A percentile compares a stretch with the other conserved stretches of the same genome.
Conservation (phyloP, 1,140 invertebrate genomes). For the Geopemphigus sp. region DNA sequence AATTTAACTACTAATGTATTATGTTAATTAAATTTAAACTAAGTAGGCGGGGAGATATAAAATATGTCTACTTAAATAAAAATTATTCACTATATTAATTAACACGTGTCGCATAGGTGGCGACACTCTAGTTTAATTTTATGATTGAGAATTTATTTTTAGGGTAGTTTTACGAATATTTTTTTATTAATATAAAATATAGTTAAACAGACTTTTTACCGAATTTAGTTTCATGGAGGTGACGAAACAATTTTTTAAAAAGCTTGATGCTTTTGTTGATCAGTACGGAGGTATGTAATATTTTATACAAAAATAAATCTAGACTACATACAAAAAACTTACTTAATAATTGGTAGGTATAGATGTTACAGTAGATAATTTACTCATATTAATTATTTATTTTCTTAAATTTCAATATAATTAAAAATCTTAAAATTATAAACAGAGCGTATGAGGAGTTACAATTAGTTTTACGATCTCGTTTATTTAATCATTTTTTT, state of each 20-base stretch:
- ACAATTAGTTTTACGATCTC: too few relatives aligned
- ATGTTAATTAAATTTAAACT: conserved; percentile 25
- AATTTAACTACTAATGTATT: conserved; percentile 10
- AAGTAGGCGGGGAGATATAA: neutral
- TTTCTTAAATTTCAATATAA: too few relatives aligned
- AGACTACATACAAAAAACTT: too few relatives aligned
- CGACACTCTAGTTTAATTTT: conserved; percentile 5
- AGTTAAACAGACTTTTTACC: neutral
- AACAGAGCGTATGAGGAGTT: too few relatives aligned
- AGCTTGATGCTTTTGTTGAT: conserved; percentile 36
- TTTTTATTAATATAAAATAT: conserved; percentile 9
- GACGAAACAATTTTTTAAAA: conserved; percentile 39
- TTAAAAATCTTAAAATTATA: too few relatives aligned
- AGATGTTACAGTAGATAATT: too few relatives aligned
- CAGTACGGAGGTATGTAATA: conserved; percentile 36
- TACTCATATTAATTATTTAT: too few relatives aligned
- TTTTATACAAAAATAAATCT: neutral
- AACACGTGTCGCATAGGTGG: conserved; percentile 10
- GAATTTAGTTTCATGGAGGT: conserved; percentile 23
- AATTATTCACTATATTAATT: neutral
- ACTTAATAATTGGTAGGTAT: too few relatives aligned
- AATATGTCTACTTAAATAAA: conserved; percentile 32
- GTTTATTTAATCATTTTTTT: too few relatives aligned
- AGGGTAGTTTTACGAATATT: conserved; percentile 20
- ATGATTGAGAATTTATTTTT: neutral